phyloP scores from a whole-genome alignment of 2,797 vertebrate genomes.

The Parambassis ranga region DNA sequence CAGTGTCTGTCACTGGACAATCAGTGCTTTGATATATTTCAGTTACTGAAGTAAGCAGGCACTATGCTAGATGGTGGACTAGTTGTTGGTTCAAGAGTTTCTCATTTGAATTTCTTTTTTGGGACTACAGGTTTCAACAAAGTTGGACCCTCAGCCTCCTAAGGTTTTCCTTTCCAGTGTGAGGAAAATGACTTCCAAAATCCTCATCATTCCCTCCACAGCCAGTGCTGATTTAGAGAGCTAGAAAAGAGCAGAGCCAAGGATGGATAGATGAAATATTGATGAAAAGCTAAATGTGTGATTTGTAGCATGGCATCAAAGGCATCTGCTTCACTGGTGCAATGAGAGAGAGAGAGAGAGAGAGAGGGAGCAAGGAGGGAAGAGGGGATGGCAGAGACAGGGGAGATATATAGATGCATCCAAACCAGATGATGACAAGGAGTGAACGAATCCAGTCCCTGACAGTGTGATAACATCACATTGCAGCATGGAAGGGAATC shows the following conservation, averaged over 20 bases:
- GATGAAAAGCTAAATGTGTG: constrained; percentile 82
- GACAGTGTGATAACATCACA: background rate
- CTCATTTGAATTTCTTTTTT: background rate
- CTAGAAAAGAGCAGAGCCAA: constrained; percentile 43
- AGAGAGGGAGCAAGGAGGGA: background rate
- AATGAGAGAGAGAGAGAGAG: constrained; percentile 17
- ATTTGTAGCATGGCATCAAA: constrained; percentile 79
- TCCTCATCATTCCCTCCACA: constrained; percentile 5
- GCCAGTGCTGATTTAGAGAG: constrained; percentile 63
- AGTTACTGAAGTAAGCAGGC: too few relatives aligned
- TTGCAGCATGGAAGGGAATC: background rate
- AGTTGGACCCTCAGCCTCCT: constrained; percentile 23
- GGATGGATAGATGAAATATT: constrained; percentile 80
- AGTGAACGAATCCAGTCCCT: background rate
- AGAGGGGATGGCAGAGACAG: constrained; percentile 3
- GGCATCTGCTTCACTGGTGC: constrained; percentile 59
- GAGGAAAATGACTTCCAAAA: constrained; percentile 46
- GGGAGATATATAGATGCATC: constrained; percentile 19
- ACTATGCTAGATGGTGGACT: too few relatives aligned
- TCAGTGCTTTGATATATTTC: too few relatives aligned
- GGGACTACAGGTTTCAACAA: background rate
- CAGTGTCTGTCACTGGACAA: too few relatives aligned
- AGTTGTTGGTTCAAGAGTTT: background rate
- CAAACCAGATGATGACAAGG: background rate
- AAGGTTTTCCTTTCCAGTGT: constrained; percentile 14